Evolutionary conservation across 2,113 vertebrate species (phyloP).

Genomic region (Bagarius yarrelli): DNA sequence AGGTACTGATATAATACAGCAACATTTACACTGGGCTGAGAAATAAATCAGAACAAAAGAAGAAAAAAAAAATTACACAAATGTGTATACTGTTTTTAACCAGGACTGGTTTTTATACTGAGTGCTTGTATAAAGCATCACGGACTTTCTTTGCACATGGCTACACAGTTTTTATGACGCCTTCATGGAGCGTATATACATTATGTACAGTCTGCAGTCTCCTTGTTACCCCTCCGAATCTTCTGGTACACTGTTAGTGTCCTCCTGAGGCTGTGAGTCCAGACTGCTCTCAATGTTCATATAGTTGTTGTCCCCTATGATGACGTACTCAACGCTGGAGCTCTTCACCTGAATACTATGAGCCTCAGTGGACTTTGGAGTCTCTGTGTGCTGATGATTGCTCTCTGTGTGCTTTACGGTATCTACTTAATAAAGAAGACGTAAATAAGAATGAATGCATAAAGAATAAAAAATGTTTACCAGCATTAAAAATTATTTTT

Average conservation of each 20-base stretch:
- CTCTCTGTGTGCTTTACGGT: slow-evolving; percentile 27
- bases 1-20: slow-evolving; percentile 6
- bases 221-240: neutral
- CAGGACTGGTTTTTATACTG: neutral
- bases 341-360: slow-evolving; percentile 55
- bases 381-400: slow-evolving; percentile 39
- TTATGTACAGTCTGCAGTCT: neutral
- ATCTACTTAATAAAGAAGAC: neutral
- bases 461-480: neutral
- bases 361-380: slow-evolving; percentile 26
- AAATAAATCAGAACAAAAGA: too few relatives aligned
- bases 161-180: neutral
- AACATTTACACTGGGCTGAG: neutral
- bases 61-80: too few relatives aligned
- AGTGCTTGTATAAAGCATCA: neutral
- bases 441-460: neutral
- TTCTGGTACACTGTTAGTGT: slow-evolving; percentile 4
- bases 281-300: slow-evolving; percentile 55
- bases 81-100: slow-evolving; percentile 2
- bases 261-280: slow-evolving; percentile 9
- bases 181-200: neutral
- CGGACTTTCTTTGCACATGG: neutral
- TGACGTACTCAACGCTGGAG: slow-evolving; percentile 64
- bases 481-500: neutral
- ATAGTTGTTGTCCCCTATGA: slow-evolving; percentile 69